Base-by-base conservation (phyloP, 2,797 vertebrate species). In the Neosilurus hyrtlii region DNA sequence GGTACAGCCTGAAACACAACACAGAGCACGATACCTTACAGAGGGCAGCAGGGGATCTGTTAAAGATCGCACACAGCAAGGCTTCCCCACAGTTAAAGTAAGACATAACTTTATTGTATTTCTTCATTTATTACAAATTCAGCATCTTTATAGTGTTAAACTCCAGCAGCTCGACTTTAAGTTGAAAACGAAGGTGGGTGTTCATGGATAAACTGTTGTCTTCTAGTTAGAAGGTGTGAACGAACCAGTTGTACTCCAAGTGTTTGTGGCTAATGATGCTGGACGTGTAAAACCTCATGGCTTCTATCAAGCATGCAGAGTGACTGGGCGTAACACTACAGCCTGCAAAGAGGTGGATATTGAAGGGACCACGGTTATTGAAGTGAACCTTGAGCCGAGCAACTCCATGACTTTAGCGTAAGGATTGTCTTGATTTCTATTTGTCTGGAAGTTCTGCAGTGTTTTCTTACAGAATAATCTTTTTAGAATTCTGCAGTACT, bases 331-430 rank as follows among this genome's bases (percentile, higher is more conserved):
- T 84, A 99, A 99, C 94, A 99, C 98, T 54, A 99, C 98, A 0
- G 97, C 97, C 80, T 99, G 98, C 90, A 99, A 97, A 88, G 98
- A 99, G 89, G 97, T 99, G 88, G 98, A 99, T 85, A 97, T 99
- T 15, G 98, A 99, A 86, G 97, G 97, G 73, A 99, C 98, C 81
- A 99, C 95, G 0, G 98, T 99, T 74, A 99, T 99, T 84, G 98
- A 99, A 92, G 97, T 99, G 18, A 95, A 95, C 84, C 93, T 99
- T 89, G 98, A 99, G 87, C 98, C 97, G 0, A 95, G 92, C 94
- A 98, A 91, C 92, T 96, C 96, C 82, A 99, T 99, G 98, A 97
- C 95, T 5, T 93, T 99, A 6, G 96, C 98, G 98, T 99, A 95
- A 96, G 97, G 87, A 26, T 26, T 52, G 9, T 68, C 0, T 12